Evolutionary conservation across 2,113 vertebrate species (phyloP), one percentile per base, ranked within the genome.

Genomic region (Oreochromis tanganicae): DNA sequence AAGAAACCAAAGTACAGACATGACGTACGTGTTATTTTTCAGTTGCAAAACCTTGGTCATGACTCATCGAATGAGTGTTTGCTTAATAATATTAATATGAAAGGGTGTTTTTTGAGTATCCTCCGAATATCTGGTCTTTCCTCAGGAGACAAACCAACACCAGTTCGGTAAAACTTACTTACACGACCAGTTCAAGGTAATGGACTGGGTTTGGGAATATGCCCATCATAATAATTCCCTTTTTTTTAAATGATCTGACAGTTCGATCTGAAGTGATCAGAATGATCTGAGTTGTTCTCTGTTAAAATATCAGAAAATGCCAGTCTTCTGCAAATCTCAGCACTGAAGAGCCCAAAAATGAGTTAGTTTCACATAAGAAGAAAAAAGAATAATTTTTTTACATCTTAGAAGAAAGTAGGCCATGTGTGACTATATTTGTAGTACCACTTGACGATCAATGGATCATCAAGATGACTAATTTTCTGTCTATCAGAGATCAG

Each of bases 111-210:
- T 6, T 14, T 57, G 12, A 57, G 24, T 29, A 57, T 29, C 1
- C 56, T 57, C 56, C 2, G 1, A 57, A 57, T 7, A 29, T 59
- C 56, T 59, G 56, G 24, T 59, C 55, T 32, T 61, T 32, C 1
- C 57, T 61, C 27, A 61, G 27, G 29, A 61, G 24, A 8, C 55
- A 57, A 29, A 5, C 27, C 55, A 61, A 61, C 27, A 34, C 29
- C 57, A 61, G 57, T 34, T 17, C 0, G 5, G 29, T 11, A 34
- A 63, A 63, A 63, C 29, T 6, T 63, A 57, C 55, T 29, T 14
- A 57, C 55, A 63, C 59, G 2, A 34, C 29, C 16, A 34, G 0
- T 16, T 63, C 59, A 63, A 19, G 0, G 19, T 10, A 63, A 34
- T 34, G 59, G 59, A 63, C 59, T 63, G 59, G 59, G 1, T 63